Evolutionary conservation across 2,113 vertebrate genomes (phyloP).

Genomic region (Limnothrissa miodon): DNA sequence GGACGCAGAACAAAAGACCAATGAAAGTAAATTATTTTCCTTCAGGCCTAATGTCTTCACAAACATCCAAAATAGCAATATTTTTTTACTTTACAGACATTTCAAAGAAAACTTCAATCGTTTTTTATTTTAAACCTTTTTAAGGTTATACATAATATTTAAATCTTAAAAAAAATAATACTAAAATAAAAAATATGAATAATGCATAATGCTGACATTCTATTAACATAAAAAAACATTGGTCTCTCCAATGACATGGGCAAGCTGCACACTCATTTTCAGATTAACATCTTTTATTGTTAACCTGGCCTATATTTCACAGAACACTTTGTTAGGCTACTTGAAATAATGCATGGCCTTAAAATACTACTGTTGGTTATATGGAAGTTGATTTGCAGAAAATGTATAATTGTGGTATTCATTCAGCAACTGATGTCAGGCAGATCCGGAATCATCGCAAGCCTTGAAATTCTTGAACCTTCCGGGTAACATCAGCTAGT

Average conservation of each 20-base stretch:
- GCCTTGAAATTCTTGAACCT: conserved; percentile 72
- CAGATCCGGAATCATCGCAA: conserved; percentile 61
- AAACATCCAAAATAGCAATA: conserved; percentile 40
- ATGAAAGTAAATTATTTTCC: conserved; percentile 33
- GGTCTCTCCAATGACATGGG: neutral
- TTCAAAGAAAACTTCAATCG: conserved; percentile 7
- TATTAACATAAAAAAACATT: neutral
- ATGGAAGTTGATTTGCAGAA: neutral
- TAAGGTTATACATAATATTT: conserved; percentile 23
- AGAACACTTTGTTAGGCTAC: neutral
- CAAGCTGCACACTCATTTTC: neutral
- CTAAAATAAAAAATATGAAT: conserved; percentile 19
- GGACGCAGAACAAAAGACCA: neutral
- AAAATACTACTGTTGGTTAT: neutral
- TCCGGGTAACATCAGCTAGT: conserved; percentile 83
- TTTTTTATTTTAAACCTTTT: conserved; percentile 33
- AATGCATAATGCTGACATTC: neutral
- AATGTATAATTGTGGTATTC: neutral
- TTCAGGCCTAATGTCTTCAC: conserved; percentile 43
- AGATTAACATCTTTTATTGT: neutral
- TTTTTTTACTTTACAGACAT: conserved; percentile 13
- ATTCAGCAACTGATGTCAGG: neutral
- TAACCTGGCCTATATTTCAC: neutral
- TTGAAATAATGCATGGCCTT: neutral
- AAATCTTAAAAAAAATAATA: conserved; percentile 3